phyloP scores from a whole-genome alignment of 1,140 invertebrate genomes.

The Eurosta solidaginis region DNA sequence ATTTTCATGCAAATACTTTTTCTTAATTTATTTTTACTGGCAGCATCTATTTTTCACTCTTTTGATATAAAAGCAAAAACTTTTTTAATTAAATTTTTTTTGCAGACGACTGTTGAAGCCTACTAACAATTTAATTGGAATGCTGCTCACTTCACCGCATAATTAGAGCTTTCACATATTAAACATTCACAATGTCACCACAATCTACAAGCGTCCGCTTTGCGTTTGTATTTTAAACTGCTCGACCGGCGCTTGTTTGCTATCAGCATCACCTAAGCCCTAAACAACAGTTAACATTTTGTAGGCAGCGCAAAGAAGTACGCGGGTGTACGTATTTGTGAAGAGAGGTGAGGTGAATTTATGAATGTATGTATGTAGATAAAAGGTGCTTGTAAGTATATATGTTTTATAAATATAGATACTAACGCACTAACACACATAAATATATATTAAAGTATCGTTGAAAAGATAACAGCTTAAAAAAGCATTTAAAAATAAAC shows the following conservation, averaged over 20 bases:
- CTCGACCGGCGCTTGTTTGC: background rate
- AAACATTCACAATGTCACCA: background rate
- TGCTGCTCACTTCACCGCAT: background rate
- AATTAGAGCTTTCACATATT: background rate
- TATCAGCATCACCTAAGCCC: constrained; percentile 5
- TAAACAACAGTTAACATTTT: background rate
- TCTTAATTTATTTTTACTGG: background rate
- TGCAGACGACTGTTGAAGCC: background rate
- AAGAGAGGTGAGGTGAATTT: background rate
- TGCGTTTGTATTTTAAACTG: constrained; percentile 1
- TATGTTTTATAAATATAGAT: background rate
- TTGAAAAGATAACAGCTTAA: too few relatives aligned
- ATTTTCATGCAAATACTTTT: background rate
- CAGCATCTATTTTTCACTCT: background rate
- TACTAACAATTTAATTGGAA: background rate
- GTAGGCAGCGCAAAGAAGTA: background rate
- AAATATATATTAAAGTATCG: background rate
- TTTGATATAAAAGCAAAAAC: background rate
- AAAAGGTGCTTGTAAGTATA: background rate
- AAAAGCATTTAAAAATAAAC: too few relatives aligned
- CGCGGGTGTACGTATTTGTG: background rate
- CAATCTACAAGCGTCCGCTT: background rate
- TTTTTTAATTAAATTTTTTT: constrained; percentile 23
- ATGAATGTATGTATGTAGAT: background rate
- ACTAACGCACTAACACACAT: background rate